These are phyloP conservation scores for Plemyria rubiginata DNA, from an alignment of 2,888 invertebrate genomes.

Conservation along the genomic window DNA sequence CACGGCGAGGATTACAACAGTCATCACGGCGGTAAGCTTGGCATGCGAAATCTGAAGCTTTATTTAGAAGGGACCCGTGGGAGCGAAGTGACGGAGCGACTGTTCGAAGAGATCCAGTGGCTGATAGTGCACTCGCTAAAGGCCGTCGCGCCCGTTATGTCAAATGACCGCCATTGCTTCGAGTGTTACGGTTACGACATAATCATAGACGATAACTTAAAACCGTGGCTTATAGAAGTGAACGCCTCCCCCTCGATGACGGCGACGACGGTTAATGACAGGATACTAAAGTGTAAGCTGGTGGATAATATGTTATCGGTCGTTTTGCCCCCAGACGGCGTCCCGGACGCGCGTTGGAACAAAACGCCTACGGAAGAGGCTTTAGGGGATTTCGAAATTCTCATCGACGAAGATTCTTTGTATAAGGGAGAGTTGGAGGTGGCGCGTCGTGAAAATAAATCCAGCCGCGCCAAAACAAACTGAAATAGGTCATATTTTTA, in stretches of 20 bases:
- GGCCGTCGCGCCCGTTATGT: conserved; percentile 95
- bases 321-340: conserved; percentile 93
- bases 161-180: conserved; percentile 95
- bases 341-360: conserved; percentile 94
- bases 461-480: conserved; percentile 32
- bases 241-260: conserved; percentile 97
- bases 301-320: conserved; percentile 96
- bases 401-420: conserved; percentile 89
- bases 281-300: conserved; percentile 96
- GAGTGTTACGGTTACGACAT: conserved; percentile 98
- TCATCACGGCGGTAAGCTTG: conserved; percentile 97
- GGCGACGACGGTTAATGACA: conserved; percentile 95
- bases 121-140: conserved; percentile 95
- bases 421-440: conserved; percentile 79
- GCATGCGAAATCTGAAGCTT: conserved; percentile 93
- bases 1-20: conserved; percentile 96
- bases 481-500: conserved; percentile 7
- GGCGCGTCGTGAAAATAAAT: conserved; percentile 46
- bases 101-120: conserved; percentile 95
- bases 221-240: conserved; percentile 96
- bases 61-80: conserved; percentile 96
- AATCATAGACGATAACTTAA: conserved; percentile 95
- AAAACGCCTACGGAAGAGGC: conserved; percentile 90
- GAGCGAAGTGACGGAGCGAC: conserved; percentile 91
- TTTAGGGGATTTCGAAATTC: conserved; percentile 91